Evolutionary conservation across 2,797 vertebrate genomes (phyloP).

Genomic region (Malacoraja senta): DNA sequence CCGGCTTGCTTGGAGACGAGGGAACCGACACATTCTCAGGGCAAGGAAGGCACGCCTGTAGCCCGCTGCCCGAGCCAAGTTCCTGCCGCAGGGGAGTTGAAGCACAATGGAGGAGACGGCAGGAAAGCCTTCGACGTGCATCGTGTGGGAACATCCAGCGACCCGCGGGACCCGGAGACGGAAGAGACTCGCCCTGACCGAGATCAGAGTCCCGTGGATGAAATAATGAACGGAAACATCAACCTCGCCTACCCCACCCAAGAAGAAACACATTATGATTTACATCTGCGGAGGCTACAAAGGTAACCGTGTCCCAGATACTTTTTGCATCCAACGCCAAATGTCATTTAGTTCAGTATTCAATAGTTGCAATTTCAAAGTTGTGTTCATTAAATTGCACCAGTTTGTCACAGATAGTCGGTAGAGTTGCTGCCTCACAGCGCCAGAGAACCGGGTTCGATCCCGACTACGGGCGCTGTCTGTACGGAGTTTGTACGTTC

Average conservation of each 20-base stretch:
- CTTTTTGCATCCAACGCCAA: too few relatives aligned
- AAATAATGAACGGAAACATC: conserved; percentile 41
- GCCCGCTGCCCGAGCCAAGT: background rate
- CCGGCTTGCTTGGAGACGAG: too few relatives aligned
- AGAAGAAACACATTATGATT: conserved; percentile 54
- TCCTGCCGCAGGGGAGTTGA: too few relatives aligned
- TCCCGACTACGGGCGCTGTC: too few relatives aligned
- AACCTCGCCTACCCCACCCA: conserved; percentile 36
- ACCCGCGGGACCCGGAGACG: background rate
- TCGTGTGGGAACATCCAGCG: background rate
- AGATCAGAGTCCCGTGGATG: conserved; percentile 22
- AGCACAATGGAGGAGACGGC: too few relatives aligned
- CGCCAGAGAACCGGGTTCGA: too few relatives aligned
- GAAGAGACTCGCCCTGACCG: background rate
- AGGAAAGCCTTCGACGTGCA: background rate
- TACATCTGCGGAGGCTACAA: conserved; percentile 59
- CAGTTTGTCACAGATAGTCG: too few relatives aligned
- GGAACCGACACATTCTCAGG: background rate
- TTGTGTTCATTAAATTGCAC: too few relatives aligned
- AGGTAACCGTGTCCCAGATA: conserved; percentile 48
- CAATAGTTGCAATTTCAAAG: too few relatives aligned
- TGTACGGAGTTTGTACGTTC: too few relatives aligned
- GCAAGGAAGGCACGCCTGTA: background rate
- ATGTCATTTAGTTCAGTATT: background rate
- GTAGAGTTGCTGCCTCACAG: too few relatives aligned